A percentile compares a stretch with the other conserved stretches of the same genome.
phyloP scores from a whole-genome alignment of 2,888 invertebrate species.

The Blastobasis adustella region DNA sequence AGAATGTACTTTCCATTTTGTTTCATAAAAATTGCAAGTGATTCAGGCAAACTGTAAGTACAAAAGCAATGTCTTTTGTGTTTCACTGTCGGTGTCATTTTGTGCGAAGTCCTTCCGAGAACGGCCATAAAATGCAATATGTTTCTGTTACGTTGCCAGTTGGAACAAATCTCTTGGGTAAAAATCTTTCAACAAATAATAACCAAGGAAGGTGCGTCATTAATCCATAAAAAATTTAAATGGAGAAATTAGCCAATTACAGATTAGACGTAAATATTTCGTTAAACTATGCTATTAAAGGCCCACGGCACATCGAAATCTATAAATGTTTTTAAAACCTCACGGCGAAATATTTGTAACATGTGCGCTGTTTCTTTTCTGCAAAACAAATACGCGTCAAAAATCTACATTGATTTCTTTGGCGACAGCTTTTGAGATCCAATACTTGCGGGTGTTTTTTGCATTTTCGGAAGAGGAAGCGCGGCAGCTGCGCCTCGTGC shows the following conservation, averaged over 20 bases:
- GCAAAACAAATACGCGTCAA: background rate
- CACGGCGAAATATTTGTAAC: too few relatives aligned
- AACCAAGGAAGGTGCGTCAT: too few relatives aligned
- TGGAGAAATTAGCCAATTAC: background rate
- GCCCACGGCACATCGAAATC: too few relatives aligned
- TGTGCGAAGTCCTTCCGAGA: constrained; percentile 57
- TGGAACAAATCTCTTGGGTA: constrained; percentile 9
- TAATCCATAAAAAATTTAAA: background rate
- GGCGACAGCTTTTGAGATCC: constrained; percentile 56
- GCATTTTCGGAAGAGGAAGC: constrained; percentile 66
- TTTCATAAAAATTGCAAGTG: constrained; percentile 18
- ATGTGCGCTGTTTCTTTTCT: too few relatives aligned
- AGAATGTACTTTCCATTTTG: constrained; percentile 30
- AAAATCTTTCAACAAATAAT: background rate
- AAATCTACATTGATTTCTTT: constrained; percentile 36
- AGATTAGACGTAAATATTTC: too few relatives aligned
- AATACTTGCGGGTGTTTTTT: constrained; percentile 40
- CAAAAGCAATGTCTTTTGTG: constrained; percentile 21
- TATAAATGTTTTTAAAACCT: too few relatives aligned
- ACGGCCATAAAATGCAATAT: constrained; percentile 27
- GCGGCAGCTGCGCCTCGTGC: constrained; percentile 67
- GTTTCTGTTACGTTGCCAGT: constrained; percentile 27
- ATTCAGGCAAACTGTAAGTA: background rate
- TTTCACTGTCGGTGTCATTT: constrained; percentile 43
- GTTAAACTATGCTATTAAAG: too few relatives aligned